These are phyloP conservation scores for Engystomops pustulosus DNA, from an alignment of 2,113 vertebrate genomes.

Conservation along the genomic window DNA sequence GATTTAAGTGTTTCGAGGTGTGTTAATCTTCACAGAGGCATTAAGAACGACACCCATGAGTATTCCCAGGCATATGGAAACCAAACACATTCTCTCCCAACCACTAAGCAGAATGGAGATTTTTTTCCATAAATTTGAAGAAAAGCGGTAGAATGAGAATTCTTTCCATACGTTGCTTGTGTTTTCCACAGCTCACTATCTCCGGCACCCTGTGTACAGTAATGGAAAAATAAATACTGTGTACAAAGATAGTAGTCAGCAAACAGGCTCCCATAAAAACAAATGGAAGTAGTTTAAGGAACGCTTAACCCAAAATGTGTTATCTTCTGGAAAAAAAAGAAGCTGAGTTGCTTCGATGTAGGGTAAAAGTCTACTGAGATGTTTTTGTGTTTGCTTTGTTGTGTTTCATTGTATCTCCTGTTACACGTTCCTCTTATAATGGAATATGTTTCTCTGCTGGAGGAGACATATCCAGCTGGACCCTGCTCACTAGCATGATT, in stretches of 20 bases:
- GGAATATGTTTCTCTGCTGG: too few species aligned
- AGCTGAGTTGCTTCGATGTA: neutral
- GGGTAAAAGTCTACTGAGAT: neutral
- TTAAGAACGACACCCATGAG: conserved; percentile 33
- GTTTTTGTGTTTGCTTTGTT: neutral
- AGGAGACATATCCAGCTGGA: too few species aligned
- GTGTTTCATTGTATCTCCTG: too few species aligned
- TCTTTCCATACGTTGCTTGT: neutral
- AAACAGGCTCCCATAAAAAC: conserved; percentile 22
- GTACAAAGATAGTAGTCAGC: conserved; percentile 9
- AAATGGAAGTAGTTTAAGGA: conserved; percentile 13
- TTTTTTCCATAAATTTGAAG: conserved; percentile 21
- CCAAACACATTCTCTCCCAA: neutral
- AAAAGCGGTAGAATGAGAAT: neutral
- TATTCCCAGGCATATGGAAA: conserved; percentile 23
- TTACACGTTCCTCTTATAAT: too few species aligned
- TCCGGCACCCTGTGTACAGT: conserved; percentile 23
- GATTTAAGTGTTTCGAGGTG: conserved; percentile 32
- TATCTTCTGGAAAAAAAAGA: neutral
- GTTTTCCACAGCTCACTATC: neutral
- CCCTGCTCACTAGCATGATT: too few species aligned
- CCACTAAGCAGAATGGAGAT: conserved; percentile 25
- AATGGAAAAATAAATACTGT: conserved; percentile 20
- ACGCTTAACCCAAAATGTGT: conserved; percentile 2
- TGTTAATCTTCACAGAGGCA: neutral